Conservation (phyloP, 1,140 invertebrate genomes). For the Meteorus sp. region DNA sequence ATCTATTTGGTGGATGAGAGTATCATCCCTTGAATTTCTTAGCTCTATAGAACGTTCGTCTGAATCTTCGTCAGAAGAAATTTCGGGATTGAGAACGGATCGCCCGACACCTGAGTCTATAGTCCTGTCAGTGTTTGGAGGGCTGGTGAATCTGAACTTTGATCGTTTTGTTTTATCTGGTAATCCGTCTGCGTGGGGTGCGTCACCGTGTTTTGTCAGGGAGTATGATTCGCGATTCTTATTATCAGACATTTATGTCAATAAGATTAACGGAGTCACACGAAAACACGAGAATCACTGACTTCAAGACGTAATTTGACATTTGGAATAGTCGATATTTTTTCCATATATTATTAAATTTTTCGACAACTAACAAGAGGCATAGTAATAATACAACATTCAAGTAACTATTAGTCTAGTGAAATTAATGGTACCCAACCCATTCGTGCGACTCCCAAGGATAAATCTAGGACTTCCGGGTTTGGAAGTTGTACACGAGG, state of each 20-base stretch:
- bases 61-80: background rate
- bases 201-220: background rate
- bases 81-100: background rate
- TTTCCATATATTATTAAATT: too few species aligned
- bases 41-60: background rate
- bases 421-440: too few species aligned
- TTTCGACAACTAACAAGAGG: too few species aligned
- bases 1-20: background rate
- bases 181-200: background rate
- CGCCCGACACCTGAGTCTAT: background rate
- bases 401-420: too few species aligned
- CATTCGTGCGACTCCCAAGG: too few species aligned
- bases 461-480: too few species aligned
- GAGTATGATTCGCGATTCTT: background rate
- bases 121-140: background rate
- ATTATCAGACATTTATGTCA: too few species aligned
- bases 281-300: too few species aligned
- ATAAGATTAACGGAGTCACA: too few species aligned
- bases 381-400: too few species aligned
- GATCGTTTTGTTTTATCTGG: background rate
- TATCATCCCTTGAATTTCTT: background rate
- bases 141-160: background rate
- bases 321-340: too few species aligned
- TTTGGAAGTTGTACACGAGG: too few species aligned
- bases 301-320: background rate